Evolutionary conservation across 2,888 invertebrate genomes (phyloP).

Genomic region (Taphrorychus bicolor): DNA sequence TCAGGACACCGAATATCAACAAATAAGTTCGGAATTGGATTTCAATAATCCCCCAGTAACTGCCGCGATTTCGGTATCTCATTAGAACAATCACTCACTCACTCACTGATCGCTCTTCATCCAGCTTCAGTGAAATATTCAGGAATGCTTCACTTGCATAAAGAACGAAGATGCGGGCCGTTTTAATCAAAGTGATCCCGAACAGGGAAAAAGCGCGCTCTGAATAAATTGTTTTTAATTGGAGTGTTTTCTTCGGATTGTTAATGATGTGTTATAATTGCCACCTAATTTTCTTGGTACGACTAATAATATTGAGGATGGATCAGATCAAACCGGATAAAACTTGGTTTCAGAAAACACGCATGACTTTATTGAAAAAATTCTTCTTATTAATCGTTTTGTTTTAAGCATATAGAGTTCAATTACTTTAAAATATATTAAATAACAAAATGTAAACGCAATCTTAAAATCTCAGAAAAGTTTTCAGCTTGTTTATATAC

Average conservation of each 20-base stretch:
- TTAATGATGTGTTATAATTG: background rate
- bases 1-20: too few species aligned
- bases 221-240: background rate
- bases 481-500: too few species aligned
- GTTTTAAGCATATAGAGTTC: background rate
- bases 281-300: background rate
- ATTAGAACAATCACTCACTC: background rate
- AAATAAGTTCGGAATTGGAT: too few species aligned
- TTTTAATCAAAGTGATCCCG: background rate
- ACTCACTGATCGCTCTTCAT: background rate
- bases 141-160: too few species aligned
- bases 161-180: background rate
- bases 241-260: background rate
- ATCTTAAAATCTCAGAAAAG: too few species aligned
- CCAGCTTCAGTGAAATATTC: background rate
- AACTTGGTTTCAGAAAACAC: background rate
- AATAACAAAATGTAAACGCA: too few species aligned
- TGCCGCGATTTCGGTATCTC: background rate
- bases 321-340: background rate
- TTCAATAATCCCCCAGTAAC: background rate
- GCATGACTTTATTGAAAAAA: background rate
- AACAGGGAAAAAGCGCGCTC: background rate
- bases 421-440: background rate
- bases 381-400: background rate
- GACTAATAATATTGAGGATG: background rate